phyloP scores from a whole-genome alignment of 2,888 invertebrate genomes.

The Polietes domitor region DNA sequence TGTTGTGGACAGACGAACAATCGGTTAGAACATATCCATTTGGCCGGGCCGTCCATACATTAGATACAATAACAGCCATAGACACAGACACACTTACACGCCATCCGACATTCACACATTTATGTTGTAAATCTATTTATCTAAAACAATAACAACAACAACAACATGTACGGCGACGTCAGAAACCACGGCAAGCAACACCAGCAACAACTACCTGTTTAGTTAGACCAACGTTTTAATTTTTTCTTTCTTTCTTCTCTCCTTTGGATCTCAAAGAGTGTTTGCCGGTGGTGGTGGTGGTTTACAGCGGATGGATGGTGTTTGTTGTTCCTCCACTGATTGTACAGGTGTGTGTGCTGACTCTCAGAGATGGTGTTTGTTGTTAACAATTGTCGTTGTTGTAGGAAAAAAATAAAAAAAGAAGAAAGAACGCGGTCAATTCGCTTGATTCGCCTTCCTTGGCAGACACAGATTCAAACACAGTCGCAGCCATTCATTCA shows the following conservation, averaged over 20 bases:
- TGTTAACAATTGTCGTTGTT: slow-evolving; percentile 9
- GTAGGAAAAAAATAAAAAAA: too few relatives aligned
- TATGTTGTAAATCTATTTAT: slow-evolving; percentile 18
- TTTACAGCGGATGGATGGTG: neutral
- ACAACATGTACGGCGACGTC: neutral
- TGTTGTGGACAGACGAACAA: neutral
- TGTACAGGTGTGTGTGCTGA: neutral
- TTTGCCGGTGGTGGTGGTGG: neutral
- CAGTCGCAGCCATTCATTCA: slow-evolving; percentile 10
- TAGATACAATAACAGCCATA: neutral
- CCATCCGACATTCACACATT: neutral
- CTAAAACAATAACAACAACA: slow-evolving; percentile 23
- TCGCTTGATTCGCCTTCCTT: slow-evolving; percentile 55
- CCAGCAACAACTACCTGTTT: slow-evolving; percentile 28
- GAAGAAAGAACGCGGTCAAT: slow-evolving; percentile 63
- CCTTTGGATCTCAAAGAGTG: slow-evolving; percentile 8
- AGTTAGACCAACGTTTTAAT: neutral
- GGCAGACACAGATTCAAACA: neutral
- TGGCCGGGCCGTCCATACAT: neutral
- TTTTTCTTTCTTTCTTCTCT: neutral
- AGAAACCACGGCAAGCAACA: neutral
- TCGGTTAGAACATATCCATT: neutral
- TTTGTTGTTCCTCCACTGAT: neutral
- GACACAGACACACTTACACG: neutral
- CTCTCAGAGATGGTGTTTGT: neutral